Evolutionary conservation across 2,113 vertebrate genomes (phyloP).

Genomic region (Acinonyx jubatus): DNA sequence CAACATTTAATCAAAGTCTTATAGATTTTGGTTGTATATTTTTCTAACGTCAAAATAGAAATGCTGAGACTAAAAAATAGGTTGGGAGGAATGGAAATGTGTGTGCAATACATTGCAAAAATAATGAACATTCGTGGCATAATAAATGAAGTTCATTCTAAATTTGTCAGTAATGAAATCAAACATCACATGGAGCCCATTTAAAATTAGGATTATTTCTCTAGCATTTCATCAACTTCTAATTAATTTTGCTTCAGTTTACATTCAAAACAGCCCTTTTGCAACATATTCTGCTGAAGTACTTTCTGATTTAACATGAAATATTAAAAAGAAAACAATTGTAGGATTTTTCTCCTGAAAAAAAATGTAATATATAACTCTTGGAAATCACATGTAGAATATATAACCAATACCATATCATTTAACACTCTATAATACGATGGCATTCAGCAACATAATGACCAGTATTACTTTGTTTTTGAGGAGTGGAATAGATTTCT

Average conservation of each 20-base stretch:
- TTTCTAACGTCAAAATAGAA: constrained; percentile 91
- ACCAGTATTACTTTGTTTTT: constrained; percentile 16
- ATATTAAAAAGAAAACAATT: constrained; percentile 61
- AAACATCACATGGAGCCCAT: constrained; percentile 78
- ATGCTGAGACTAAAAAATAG: constrained; percentile 87
- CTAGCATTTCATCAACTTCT: constrained; percentile 82
- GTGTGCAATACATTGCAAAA: constrained; percentile 85
- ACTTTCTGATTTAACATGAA: constrained; percentile 62
- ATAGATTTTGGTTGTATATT: constrained; percentile 92
- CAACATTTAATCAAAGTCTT: constrained; percentile 94
- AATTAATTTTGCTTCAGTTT: constrained; percentile 82
- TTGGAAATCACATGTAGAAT: constrained; percentile 24
- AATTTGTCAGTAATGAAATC: constrained; percentile 78
- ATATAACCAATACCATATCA: constrained; percentile 20
- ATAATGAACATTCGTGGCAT: constrained; percentile 83
- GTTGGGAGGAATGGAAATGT: constrained; percentile 83
- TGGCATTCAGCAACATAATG: not conserved
- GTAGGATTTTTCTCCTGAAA: not conserved
- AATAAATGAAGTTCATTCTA: constrained; percentile 77
- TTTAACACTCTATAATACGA: constrained; percentile 27
- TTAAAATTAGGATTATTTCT: constrained; percentile 80
- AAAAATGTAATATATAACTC: constrained; percentile 35
- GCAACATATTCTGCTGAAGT: constrained; percentile 42
- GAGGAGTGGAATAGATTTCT: not conserved
- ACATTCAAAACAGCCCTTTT: constrained; percentile 67